Conservation (phyloP, 2,113 vertebrate genomes). For the Barbus barbus region DNA sequence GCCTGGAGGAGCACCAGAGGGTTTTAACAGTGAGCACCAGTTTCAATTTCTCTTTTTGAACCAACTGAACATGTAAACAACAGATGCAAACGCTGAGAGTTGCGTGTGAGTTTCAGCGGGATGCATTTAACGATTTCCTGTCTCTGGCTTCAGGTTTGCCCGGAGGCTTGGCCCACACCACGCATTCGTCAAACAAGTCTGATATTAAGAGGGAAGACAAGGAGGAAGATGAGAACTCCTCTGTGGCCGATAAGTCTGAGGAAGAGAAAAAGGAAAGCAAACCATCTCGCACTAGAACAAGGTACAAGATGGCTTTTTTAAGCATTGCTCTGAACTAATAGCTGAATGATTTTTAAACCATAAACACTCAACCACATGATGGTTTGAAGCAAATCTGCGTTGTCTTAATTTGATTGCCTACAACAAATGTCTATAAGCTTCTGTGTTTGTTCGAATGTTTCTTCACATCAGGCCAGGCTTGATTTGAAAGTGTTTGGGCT, state of each 20-base stretch:
- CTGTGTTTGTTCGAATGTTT: conserved; percentile 3
- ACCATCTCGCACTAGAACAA: conserved; percentile 81
- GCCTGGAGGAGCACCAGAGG: conserved; percentile 83
- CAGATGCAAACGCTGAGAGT: not conserved
- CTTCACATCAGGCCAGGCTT: conserved; percentile 18
- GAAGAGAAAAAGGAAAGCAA: conserved; percentile 95
- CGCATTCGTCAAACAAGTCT: conserved; percentile 78
- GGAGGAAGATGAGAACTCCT: conserved; percentile 90
- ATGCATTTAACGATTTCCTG: not conserved
- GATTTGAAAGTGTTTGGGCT: conserved; percentile 40
- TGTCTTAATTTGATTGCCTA: not conserved
- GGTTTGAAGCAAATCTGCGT: not conserved
- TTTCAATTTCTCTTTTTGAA: conserved; percentile 20
- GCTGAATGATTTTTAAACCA: not conserved
- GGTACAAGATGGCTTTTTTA: conserved; percentile 71
- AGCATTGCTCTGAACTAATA: not conserved
- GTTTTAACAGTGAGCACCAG: conserved; percentile 84
- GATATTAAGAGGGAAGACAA: conserved; percentile 95
- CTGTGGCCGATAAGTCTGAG: conserved; percentile 85
- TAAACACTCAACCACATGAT: not conserved
- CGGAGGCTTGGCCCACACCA: conserved; percentile 78
- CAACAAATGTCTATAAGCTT: not conserved
- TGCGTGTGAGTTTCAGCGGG: not conserved
- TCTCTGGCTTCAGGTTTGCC: conserved; percentile 70
- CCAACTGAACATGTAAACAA: conserved; percentile 4